Evolutionary conservation across 2,888 invertebrate genomes (phyloP).

Genomic region (Cephonodes hylas): DNA sequence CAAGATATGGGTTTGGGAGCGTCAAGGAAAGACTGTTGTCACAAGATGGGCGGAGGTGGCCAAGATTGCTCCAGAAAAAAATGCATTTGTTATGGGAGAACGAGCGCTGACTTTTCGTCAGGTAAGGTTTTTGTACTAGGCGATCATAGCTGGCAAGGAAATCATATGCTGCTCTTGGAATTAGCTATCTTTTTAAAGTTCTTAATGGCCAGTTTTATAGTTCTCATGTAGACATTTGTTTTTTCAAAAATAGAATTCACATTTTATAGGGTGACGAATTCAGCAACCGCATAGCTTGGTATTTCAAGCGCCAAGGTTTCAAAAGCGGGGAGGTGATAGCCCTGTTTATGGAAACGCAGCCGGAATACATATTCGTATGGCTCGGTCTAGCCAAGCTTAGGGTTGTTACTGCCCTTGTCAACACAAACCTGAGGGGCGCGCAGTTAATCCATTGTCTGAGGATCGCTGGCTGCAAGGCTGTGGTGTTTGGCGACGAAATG

Average conservation of each 20-base stretch:
- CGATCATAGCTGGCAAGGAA: neutral
- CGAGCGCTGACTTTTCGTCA: constrained; percentile 84
- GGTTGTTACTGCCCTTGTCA: constrained; percentile 91
- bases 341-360: constrained; percentile 93
- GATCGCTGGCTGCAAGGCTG: constrained; percentile 87
- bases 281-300: constrained; percentile 80
- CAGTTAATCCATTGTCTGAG: constrained; percentile 90
- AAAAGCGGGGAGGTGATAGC: constrained; percentile 91
- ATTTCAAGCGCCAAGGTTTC: constrained; percentile 77
- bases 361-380: constrained; percentile 94
- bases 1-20: constrained; percentile 77
- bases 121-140: constrained; percentile 63
- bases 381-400: constrained; percentile 93
- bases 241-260: neutral
- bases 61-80: constrained; percentile 82
- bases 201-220: no score
- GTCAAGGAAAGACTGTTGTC: constrained; percentile 77
- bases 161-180: neutral
- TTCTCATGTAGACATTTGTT: no score
- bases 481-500: constrained; percentile 88
- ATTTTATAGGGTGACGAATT: constrained; percentile 78
- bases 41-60: constrained; percentile 77
- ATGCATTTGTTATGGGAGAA: constrained; percentile 86
- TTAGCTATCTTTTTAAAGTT: no score
- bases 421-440: constrained; percentile 90